phyloP scores from a whole-genome alignment of 2,113 vertebrate genomes.

The Atrichornis clamosus region DNA sequence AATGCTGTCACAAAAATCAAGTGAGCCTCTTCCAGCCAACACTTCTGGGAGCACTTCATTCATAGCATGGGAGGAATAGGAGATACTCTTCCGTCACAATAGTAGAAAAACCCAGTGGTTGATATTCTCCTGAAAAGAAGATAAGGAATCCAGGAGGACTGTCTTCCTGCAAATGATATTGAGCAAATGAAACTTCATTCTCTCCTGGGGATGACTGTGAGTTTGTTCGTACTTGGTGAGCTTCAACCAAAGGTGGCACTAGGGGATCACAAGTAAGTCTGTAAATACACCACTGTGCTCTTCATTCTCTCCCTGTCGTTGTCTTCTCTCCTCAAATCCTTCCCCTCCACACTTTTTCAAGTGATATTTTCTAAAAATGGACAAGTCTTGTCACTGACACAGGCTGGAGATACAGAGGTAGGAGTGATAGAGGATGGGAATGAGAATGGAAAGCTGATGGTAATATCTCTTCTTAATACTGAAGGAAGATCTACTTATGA shows the following conservation, averaged over 20 bases:
- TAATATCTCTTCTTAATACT: neutral
- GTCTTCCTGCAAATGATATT: neutral
- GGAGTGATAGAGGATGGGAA: neutral
- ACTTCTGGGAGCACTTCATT: neutral
- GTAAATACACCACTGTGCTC: neutral
- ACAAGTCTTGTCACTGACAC: neutral
- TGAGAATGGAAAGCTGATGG: neutral
- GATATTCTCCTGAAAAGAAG: neutral
- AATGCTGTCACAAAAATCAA: neutral
- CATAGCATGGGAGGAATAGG: neutral
- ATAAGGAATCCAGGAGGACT: neutral
- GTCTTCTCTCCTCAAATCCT: neutral
- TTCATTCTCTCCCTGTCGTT: neutral
- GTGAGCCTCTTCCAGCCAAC: neutral
- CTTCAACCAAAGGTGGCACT: conserved; percentile 28
- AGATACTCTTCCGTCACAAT: neutral
- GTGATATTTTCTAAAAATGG: neutral
- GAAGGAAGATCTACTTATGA: neutral
- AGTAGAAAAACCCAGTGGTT: neutral
- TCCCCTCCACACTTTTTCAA: neutral
- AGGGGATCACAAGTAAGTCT: neutral
- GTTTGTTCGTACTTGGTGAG: neutral
- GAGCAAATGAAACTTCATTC: neutral
- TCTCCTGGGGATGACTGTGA: neutral
- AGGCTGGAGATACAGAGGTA: neutral